phyloP scores from a whole-genome alignment of 2,113 vertebrate species.

The Colaptes auratus region DNA sequence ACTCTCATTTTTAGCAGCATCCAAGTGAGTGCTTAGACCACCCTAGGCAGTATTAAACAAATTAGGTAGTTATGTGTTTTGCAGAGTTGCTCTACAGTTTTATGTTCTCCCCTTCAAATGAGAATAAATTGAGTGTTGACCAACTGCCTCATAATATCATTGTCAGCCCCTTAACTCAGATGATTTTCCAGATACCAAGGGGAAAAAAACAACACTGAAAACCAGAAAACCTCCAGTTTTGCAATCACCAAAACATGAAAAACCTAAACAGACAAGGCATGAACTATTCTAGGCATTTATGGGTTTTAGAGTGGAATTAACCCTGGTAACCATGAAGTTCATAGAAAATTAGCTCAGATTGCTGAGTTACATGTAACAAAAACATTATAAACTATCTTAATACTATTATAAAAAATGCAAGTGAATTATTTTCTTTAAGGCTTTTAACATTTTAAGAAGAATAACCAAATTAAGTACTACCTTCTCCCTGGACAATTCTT shows the following conservation, averaged over 20 bases:
- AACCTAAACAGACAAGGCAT: neutral
- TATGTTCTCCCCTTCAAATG: neutral
- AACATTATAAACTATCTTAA: neutral
- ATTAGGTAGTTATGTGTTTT: neutral
- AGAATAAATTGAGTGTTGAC: neutral
- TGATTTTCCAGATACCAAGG: neutral
- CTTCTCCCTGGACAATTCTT: neutral
- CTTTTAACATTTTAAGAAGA: neutral
- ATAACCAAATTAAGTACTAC: neutral
- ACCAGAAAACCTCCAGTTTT: neutral
- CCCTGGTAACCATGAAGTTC: neutral
- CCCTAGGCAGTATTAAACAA: neutral
- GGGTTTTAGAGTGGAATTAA: neutral
- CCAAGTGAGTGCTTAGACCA: neutral
- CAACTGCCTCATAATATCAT: neutral
- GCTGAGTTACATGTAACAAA: neutral
- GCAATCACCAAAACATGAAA: neutral
- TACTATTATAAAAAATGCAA: neutral
- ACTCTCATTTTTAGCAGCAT: neutral
- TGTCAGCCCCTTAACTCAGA: conserved; percentile 4
- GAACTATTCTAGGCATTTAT: neutral
- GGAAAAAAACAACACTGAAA: neutral
- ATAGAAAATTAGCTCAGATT: neutral
- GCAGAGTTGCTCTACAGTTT: neutral
- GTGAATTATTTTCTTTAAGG: neutral